These are phyloP conservation scores for Ophiodon elongatus DNA, from an alignment of 2,113 vertebrate genomes.

Conservation along the genomic window DNA sequence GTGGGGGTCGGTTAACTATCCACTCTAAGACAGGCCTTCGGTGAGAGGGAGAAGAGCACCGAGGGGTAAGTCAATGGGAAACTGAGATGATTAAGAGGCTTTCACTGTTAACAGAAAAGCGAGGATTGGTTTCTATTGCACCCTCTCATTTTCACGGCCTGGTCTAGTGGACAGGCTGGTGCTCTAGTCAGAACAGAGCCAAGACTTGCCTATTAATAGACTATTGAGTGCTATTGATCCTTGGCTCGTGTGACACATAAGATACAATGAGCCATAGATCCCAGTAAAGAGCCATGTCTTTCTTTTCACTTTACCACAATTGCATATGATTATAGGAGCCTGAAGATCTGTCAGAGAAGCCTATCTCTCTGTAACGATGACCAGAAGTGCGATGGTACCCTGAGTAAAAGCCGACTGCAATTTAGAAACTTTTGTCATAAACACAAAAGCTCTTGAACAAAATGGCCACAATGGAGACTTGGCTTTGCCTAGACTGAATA, in stretches of 20 bases:
- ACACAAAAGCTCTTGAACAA: slow-evolving; percentile 75
- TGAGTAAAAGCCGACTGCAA: slow-evolving; percentile 73
- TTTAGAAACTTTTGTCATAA: slow-evolving; percentile 80
- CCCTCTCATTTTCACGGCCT: slow-evolving; percentile 81
- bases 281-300: slow-evolving; percentile 79
- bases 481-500: slow-evolving; percentile 57
- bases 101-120: slow-evolving; percentile 85
- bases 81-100: slow-evolving; percentile 87
- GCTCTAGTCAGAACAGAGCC: slow-evolving; percentile 80
- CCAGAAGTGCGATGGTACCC: slow-evolving; percentile 60
- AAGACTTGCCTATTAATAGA: slow-evolving; percentile 86
- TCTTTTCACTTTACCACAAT: slow-evolving; percentile 85
- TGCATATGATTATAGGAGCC: slow-evolving; percentile 86
- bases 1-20: slow-evolving; percentile 69
- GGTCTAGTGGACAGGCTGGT: slow-evolving; percentile 79
- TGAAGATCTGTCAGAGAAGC: slow-evolving; percentile 72
- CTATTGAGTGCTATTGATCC: slow-evolving; percentile 87
- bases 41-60: slow-evolving; percentile 68
- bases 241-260: slow-evolving; percentile 82
- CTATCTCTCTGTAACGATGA: slow-evolving; percentile 63
- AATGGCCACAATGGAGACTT: slow-evolving; percentile 64
- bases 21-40: slow-evolving; percentile 69
- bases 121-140: slow-evolving; percentile 84
- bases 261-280: slow-evolving; percentile 88
- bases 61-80: slow-evolving; percentile 84